A percentile compares a stretch with the other conserved stretches of the same genome.
Evolutionary conservation across 2,888 invertebrate species (phyloP).

Genomic region (Baccha elongata): DNA sequence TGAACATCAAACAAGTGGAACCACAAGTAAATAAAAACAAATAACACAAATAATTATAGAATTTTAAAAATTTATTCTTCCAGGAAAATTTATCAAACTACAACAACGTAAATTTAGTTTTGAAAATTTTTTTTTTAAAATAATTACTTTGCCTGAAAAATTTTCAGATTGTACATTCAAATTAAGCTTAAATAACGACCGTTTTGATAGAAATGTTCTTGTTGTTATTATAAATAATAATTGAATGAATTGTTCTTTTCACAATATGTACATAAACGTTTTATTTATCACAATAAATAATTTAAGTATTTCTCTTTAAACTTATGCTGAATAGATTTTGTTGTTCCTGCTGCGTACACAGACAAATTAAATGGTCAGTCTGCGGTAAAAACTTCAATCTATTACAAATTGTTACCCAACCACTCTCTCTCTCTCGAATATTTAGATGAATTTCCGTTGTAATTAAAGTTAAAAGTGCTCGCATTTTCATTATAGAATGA

Average conservation of each 20-base stretch:
- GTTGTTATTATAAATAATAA: slow-evolving; percentile 56
- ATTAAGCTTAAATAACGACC: slow-evolving; percentile 48
- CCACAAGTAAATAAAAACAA: background rate
- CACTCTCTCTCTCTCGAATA: too few species aligned
- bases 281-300: slow-evolving; percentile 68
- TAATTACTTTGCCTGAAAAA: slow-evolving; percentile 21
- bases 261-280: slow-evolving; percentile 60
- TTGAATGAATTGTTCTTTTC: slow-evolving; percentile 53
- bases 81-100: slow-evolving; percentile 24
- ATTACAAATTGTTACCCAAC: too few species aligned
- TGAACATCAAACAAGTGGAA: background rate
- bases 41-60: background rate
- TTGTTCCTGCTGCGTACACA: too few species aligned
- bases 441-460: too few species aligned
- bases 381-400: too few species aligned
- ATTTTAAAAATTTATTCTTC: background rate
- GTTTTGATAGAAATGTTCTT: slow-evolving; percentile 54
- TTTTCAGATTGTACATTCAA: slow-evolving; percentile 43
- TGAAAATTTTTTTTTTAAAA: slow-evolving; percentile 29
- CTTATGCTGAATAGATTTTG: background rate
- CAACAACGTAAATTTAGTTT: slow-evolving; percentile 20
- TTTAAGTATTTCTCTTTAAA: slow-evolving; percentile 53
- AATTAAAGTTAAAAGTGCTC: too few species aligned
- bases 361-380: too few species aligned
- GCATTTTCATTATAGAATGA: too few species aligned